These are phyloP conservation scores for Melanotaenia duboulayi DNA, from an alignment of 2,113 vertebrate genomes.

Conservation along the genomic window DNA sequence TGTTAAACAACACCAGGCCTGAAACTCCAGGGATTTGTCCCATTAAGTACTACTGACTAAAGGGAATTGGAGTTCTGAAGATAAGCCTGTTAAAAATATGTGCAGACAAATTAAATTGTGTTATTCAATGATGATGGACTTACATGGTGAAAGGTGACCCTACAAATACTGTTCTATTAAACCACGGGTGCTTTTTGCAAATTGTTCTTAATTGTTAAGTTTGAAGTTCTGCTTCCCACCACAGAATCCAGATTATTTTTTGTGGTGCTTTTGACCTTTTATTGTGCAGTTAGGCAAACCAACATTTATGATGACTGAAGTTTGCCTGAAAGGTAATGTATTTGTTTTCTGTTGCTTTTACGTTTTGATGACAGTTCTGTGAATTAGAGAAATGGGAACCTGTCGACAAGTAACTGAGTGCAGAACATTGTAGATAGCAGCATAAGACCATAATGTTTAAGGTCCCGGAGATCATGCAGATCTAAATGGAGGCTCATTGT, in stretches of 20 bases:
- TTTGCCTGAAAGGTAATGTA: not conserved
- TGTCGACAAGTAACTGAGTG: not conserved
- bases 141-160: not conserved
- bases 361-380: not conserved
- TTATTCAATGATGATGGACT: not conserved
- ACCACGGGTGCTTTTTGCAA: constrained; percentile 3
- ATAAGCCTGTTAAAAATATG: constrained; percentile 28
- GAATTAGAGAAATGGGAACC: not conserved
- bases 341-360: not conserved
- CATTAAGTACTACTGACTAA: constrained; percentile 16
- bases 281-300: not conserved
- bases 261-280: not conserved
- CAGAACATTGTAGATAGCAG: not conserved
- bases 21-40: constrained; percentile 18
- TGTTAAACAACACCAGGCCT: constrained; percentile 30
- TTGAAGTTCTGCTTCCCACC: not conserved
- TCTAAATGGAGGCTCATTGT: too few species aligned
- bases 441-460: not conserved
- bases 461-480: not conserved
- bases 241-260: too few species aligned
- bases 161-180: not conserved
- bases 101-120: constrained; percentile 36
- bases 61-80: constrained; percentile 32
- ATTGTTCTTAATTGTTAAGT: constrained; percentile 3
- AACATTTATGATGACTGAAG: not conserved